These are phyloP conservation scores for Cydia amplana DNA, from an alignment of 1,140 invertebrate species.

Conservation along the genomic window DNA sequence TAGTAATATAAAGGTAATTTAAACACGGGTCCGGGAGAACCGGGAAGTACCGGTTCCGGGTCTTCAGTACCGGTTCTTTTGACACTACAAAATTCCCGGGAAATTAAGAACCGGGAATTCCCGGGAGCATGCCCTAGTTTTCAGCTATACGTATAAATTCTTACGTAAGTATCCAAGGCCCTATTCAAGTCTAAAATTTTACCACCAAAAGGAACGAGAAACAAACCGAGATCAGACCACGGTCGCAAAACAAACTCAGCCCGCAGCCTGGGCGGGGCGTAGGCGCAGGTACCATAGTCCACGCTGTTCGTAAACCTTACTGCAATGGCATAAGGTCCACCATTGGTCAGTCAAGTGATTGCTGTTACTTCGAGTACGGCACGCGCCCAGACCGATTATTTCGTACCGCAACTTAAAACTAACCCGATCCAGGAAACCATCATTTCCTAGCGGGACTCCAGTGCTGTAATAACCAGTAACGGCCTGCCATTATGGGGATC, in stretches of 20 bases:
- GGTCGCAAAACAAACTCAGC: slow-evolving; percentile 67
- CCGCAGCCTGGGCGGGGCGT: slow-evolving; percentile 58
- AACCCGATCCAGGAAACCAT: slow-evolving; percentile 27
- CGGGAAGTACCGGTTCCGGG: too few relatives aligned
- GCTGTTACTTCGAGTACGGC: slow-evolving; percentile 41
- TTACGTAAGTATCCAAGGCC: too few relatives aligned
- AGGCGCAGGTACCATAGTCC: slow-evolving; percentile 33
- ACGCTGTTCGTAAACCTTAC: too few relatives aligned
- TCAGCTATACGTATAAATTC: too few relatives aligned
- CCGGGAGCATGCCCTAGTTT: too few relatives aligned
- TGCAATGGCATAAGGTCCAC: too few relatives aligned
- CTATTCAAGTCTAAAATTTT: not conserved
- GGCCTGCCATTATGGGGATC: slow-evolving; percentile 4
- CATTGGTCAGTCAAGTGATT: too few relatives aligned
- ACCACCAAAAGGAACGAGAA: not conserved
- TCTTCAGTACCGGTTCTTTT: too few relatives aligned
- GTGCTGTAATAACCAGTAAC: slow-evolving; percentile 28
- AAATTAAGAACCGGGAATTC: too few relatives aligned
- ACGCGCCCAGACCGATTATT: slow-evolving; percentile 54
- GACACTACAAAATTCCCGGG: too few relatives aligned
- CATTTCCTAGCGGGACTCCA: slow-evolving; percentile 23
- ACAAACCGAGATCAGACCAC: slow-evolving; percentile 33
- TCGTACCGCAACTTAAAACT: slow-evolving; percentile 20
- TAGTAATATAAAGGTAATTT: too few relatives aligned
- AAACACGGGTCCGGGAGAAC: too few relatives aligned